phyloP scores from a whole-genome alignment of 2,888 invertebrate species.

The Branchinecta sandiegonensis region DNA sequence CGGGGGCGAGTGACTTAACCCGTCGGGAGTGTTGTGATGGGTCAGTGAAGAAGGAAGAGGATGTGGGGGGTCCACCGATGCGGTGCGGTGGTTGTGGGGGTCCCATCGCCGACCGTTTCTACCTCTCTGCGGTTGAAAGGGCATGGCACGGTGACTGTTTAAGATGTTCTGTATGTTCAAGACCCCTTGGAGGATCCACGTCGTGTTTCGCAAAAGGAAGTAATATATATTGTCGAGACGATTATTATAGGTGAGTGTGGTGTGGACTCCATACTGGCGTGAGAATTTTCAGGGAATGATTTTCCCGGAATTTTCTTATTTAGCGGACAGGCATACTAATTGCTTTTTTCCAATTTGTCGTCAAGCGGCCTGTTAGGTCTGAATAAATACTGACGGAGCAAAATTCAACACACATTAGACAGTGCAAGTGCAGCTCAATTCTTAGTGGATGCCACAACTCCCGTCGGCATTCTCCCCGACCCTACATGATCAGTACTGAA shows the following conservation, averaged over 20 bases:
- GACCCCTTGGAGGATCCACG: conserved; percentile 66
- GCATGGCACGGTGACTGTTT: conserved; percentile 77
- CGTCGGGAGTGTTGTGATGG: not conserved
- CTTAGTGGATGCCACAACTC: no score
- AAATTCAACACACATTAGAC: no score
- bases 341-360: no score
- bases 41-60: conserved; percentile 22
- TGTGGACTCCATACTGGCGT: no score
- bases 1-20: not conserved
- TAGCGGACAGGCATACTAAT: no score
- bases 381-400: no score
- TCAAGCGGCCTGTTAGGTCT: no score
- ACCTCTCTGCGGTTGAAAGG: conserved; percentile 68
- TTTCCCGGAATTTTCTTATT: no score
- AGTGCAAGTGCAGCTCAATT: no score
- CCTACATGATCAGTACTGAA: no score
- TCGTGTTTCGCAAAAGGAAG: conserved; percentile 81
- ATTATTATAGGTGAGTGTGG: conserved; percentile 65
- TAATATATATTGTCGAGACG: conserved; percentile 83
- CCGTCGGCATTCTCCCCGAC: no score
- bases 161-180: conserved; percentile 66
- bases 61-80: conserved; percentile 33
- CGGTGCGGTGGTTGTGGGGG: conserved; percentile 46
- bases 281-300: no score
- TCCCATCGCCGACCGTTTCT: conserved; percentile 46